Base-by-base conservation (phyloP, 2,797 vertebrate genomes). In the Channa striata region DNA sequence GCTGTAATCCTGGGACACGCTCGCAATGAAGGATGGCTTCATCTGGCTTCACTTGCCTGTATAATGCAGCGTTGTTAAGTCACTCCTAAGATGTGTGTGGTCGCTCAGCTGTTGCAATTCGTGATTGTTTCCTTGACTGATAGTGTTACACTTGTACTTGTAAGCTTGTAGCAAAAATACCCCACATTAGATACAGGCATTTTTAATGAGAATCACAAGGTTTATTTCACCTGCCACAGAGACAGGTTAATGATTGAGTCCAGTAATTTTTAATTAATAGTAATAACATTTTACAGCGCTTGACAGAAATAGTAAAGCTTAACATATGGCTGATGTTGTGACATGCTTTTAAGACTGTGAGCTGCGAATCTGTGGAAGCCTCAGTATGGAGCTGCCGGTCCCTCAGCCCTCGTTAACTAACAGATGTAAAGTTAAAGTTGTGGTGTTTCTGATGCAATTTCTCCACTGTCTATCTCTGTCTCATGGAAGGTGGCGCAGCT, bases 201-300 rank as follows among this genome's bases (percentile, higher is more conserved):
- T 71, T 73, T 58, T 65, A 77, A 72, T 74, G 63, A 83, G 58
- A 30, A 12, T 33, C 37, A 39, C 39, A 14, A 78, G 39, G 58
- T 66, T 75, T 53, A 42, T 25, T 39, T 25, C 3, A 48, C 36
- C 58, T 76, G 77, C 56, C 47, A 54, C n/a, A 58, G 74, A 80
- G 68, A 81, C 63, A 71, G 57, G 68, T 54, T 13, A 56, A 76
- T 81, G 84, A 88, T 84, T 74, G 83, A 83, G 52, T 77, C 56
- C 62, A 80, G 60, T 80, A 53, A 51, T 20, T 83, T 85, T 83
- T 81, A 82, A 87, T 87, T 80, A 87, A 68, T 81, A 66, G 59
- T 59, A 74, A 78, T 70, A 80, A 81, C 71, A 80, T 49, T 66
- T 74, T 30, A n/a, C 36, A 71, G 44, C 66, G 33, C 48, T 33